phyloP scores from a whole-genome alignment of 2,888 invertebrate genomes.

The Adelphocoris suturalis region DNA sequence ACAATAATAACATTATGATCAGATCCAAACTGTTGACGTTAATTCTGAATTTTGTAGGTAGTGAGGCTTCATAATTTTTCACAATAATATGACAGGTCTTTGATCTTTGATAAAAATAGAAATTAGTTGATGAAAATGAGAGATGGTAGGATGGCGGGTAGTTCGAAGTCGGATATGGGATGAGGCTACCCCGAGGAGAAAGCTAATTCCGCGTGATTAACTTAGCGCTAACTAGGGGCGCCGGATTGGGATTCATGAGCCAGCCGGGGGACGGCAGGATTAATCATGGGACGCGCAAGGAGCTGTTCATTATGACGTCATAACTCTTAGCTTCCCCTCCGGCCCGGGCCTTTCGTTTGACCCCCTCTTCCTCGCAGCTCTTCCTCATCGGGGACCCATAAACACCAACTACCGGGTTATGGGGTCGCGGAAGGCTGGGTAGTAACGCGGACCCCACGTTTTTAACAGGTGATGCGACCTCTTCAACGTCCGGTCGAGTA shows the following conservation, averaged over 20 bases:
- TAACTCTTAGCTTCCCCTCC: constrained; percentile 55
- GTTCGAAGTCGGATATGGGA: constrained; percentile 1
- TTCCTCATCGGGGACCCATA: constrained; percentile 43
- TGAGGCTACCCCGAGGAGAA: constrained; percentile 23
- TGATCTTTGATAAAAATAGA: no score
- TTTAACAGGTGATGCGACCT: constrained; percentile 22
- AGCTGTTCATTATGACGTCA: constrained; percentile 70
- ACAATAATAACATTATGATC: no score
- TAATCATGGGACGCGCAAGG: constrained; percentile 65
- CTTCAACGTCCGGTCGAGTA: not conserved
- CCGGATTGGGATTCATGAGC: constrained; percentile 69
- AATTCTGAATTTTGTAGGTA: no score
- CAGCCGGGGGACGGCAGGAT: constrained; percentile 59
- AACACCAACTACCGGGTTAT: constrained; percentile 49
- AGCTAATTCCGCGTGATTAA: constrained; percentile 69
- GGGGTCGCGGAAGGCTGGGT: not conserved
- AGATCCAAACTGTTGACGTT: no score
- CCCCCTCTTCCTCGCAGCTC: not conserved
- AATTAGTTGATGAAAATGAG: no score
- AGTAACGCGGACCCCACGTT: not conserved
- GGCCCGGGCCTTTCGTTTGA: constrained; percentile 36
- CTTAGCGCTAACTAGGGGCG: constrained; percentile 65
- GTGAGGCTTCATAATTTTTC: no score
- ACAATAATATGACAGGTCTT: no score
- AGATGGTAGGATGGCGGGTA: not conserved